Conservation (phyloP, 2,888 invertebrate species). For the Acanthoscelides obtectus region DNA sequence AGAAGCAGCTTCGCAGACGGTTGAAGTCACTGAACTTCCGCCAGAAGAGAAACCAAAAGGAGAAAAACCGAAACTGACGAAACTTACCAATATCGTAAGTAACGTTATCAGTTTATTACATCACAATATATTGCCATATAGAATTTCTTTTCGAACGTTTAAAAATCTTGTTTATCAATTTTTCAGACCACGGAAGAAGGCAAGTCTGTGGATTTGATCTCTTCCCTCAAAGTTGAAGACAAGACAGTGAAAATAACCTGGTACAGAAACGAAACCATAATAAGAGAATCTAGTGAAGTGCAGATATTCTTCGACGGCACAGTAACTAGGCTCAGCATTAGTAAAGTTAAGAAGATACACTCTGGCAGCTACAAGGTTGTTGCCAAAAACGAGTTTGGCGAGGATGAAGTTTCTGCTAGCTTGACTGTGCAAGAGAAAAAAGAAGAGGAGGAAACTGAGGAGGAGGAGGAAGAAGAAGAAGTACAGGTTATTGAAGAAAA, state of each 20-base stretch:
- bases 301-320: conserved; percentile 81
- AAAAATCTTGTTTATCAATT: conserved; percentile 10
- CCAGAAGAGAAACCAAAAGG: conserved; percentile 69
- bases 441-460: conserved; percentile 32
- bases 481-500: conserved; percentile 35
- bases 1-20: conserved; percentile 83
- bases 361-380: conserved; percentile 80
- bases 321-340: conserved; percentile 73
- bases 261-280: conserved; percentile 76
- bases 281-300: conserved; percentile 72
- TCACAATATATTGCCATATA: background rate
- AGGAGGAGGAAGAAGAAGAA: conserved; percentile 41
- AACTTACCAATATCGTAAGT: conserved; percentile 71
- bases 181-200: conserved; percentile 63
- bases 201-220: conserved; percentile 73
- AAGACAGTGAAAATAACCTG: conserved; percentile 78
- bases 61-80: conserved; percentile 75
- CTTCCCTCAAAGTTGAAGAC: conserved; percentile 69
- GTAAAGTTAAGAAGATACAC: conserved; percentile 66
- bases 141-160: background rate
- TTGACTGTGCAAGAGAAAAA: conserved; percentile 67
- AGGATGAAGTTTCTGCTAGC: conserved; percentile 81
- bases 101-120: background rate
- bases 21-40: conserved; percentile 81
- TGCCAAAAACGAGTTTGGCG: conserved; percentile 86